Evolutionary conservation across 2,888 invertebrate genomes (phyloP).

Genomic region (Apeira syringaria): DNA sequence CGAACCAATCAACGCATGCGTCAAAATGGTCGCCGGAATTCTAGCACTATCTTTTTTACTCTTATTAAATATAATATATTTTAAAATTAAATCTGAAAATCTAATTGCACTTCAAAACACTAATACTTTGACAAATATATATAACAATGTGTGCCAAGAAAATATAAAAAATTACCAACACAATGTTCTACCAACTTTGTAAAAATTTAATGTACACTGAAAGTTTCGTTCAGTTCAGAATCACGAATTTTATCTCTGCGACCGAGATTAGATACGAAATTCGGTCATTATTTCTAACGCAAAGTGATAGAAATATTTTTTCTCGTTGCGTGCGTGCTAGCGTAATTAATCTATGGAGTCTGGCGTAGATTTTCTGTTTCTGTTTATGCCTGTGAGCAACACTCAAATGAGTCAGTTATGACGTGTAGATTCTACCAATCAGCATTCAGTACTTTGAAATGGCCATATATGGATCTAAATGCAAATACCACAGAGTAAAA

Average conservation of each 20-base stretch:
- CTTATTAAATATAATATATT: neutral
- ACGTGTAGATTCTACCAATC: constrained; percentile 78
- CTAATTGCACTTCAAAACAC: neutral
- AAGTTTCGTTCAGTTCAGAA: constrained; percentile 44
- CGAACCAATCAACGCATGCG: constrained; percentile 80
- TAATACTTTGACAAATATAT: too few relatives aligned
- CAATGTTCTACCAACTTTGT: constrained; percentile 27
- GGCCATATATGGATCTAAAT: constrained; percentile 87
- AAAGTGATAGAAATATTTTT: too few relatives aligned
- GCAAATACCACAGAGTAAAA: too few relatives aligned
- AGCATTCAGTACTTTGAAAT: constrained; percentile 81
- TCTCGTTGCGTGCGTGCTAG: too few relatives aligned
- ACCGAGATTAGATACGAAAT: too few relatives aligned
- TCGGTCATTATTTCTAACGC: too few relatives aligned
- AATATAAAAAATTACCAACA: too few relatives aligned
- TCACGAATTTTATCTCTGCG: constrained; percentile 30
- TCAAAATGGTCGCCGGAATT: constrained; percentile 64
- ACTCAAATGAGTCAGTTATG: constrained; percentile 73
- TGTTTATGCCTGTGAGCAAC: too few relatives aligned
- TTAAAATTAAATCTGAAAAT: neutral
- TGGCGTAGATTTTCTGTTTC: too few relatives aligned
- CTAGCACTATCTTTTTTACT: constrained; percentile 48
- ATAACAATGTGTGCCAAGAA: too few relatives aligned
- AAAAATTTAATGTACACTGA: constrained; percentile 43
- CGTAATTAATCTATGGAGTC: too few relatives aligned